These are phyloP conservation scores for Chanos chanos DNA, from an alignment of 2,797 vertebrate genomes.

Conservation along the genomic window DNA sequence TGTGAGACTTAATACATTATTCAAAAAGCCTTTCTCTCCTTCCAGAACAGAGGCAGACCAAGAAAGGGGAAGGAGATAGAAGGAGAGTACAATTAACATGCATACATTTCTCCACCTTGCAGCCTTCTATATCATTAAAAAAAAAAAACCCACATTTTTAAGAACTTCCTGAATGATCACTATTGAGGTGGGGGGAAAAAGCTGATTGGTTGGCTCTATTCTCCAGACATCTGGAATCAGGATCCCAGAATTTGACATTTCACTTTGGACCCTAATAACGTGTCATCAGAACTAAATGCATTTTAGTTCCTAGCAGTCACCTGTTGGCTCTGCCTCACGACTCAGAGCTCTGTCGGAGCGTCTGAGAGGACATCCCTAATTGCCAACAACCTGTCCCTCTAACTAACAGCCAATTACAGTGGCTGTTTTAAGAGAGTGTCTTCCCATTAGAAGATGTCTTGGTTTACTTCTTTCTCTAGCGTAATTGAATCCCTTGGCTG, in stretches of 20 bases:
- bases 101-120: too few species aligned
- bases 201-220: too few species aligned
- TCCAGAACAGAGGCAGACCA: too few species aligned
- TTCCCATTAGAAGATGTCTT: slow-evolving; percentile 43
- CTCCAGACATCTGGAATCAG: too few species aligned
- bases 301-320: background rate
- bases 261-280: too few species aligned
- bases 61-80: too few species aligned
- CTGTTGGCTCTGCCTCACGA: slow-evolving; percentile 51
- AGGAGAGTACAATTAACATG: too few species aligned
- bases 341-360: slow-evolving; percentile 64
- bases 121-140: too few species aligned
- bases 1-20: slow-evolving; percentile 65
- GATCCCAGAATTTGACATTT: too few species aligned
- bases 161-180: too few species aligned
- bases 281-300: too few species aligned
- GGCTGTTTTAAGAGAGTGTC: slow-evolving; percentile 59
- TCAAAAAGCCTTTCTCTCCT: slow-evolving; percentile 38
- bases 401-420: slow-evolving; percentile 60
- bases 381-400: slow-evolving; percentile 58
- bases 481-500: slow-evolving; percentile 78
- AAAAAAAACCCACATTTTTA: too few species aligned
- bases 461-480: slow-evolving; percentile 58
- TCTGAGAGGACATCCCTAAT: slow-evolving; percentile 60
- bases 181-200: background rate